Percentiles rank a stretch among this genome's conserved stretches.
Conservation (phyloP, 2,888 invertebrate species). For the Aporophyla lueneburgensis region DNA sequence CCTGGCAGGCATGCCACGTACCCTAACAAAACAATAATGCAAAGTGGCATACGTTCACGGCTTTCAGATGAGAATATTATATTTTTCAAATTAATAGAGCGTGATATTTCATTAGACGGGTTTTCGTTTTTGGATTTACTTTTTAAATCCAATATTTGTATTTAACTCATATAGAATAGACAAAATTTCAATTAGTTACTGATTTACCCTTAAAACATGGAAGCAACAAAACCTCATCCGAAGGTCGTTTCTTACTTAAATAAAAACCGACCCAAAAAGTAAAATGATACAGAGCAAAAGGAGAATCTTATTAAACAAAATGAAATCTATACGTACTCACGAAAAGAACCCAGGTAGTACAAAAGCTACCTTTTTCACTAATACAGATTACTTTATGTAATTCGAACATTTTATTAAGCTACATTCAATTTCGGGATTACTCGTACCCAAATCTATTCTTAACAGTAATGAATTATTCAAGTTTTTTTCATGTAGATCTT, state of each 20-base stretch:
- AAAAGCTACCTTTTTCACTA: constrained; percentile 46
- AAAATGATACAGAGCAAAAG: constrained; percentile 34
- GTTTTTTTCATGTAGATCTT: constrained; percentile 67
- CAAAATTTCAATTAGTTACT: background rate
- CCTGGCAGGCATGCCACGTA: too few relatives aligned
- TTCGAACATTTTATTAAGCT: constrained; percentile 58
- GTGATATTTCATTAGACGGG: too few relatives aligned
- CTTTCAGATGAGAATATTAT: too few relatives aligned
- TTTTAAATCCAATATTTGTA: background rate
- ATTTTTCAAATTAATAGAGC: too few relatives aligned
- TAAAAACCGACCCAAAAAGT: constrained; percentile 2
- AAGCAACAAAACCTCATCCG: background rate
- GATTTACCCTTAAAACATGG: background rate
- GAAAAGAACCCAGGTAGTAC: constrained; percentile 28
- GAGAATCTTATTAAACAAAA: constrained; percentile 38
- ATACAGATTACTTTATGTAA: constrained; percentile 50
- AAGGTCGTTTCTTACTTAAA: background rate
- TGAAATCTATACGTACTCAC: constrained; percentile 13
- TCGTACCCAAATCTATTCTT: constrained; percentile 56
- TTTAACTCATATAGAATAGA: background rate
- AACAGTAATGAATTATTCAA: constrained; percentile 70
- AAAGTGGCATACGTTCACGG: too few relatives aligned
- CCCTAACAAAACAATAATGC: too few relatives aligned
- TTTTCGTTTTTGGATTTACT: too few relatives aligned
- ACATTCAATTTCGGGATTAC: constrained; percentile 67